phyloP scores from a whole-genome alignment of 2,797 vertebrate species.

The Heteromormyrus szaboi region DNA sequence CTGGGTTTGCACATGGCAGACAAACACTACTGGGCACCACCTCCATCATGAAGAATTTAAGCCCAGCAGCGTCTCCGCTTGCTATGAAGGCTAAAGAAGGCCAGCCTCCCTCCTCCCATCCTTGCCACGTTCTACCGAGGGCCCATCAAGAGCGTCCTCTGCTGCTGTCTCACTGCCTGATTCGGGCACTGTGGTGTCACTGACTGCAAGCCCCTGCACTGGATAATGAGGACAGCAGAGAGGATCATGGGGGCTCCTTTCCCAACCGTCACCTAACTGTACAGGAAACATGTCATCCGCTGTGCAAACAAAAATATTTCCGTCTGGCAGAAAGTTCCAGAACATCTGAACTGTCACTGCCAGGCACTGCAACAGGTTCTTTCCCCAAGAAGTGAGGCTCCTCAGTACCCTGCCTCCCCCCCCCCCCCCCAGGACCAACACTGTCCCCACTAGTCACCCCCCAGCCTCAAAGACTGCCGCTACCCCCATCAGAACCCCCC shows the following conservation, averaged over 20 bases:
- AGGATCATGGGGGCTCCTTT: not conserved
- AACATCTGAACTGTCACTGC: not conserved
- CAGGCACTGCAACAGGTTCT: not conserved
- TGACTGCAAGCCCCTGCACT: not conserved
- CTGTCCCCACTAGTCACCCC: not conserved
- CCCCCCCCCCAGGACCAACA: not conserved
- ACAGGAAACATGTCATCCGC: not conserved
- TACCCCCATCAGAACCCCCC: not conserved
- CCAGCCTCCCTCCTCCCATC: not conserved
- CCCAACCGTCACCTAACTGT: not conserved
- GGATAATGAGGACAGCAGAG: not conserved
- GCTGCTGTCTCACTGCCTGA: not conserved
- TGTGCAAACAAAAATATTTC: not conserved
- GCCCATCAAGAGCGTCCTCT: not conserved
- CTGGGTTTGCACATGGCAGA: not conserved
- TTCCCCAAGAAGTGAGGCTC: not conserved
- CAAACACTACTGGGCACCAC: not conserved
- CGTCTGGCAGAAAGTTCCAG: not conserved
- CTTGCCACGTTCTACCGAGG: not conserved
- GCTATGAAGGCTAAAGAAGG: not conserved
- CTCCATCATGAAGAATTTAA: not conserved
- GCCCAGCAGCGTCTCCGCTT: not conserved
- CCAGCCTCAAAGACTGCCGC: not conserved
- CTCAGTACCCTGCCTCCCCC: not conserved
- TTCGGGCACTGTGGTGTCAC: not conserved